Evolutionary conservation across 2,888 invertebrate genomes (phyloP), one percentile per base, ranked within the genome.

Genomic region (Nomada goodeniana): DNA sequence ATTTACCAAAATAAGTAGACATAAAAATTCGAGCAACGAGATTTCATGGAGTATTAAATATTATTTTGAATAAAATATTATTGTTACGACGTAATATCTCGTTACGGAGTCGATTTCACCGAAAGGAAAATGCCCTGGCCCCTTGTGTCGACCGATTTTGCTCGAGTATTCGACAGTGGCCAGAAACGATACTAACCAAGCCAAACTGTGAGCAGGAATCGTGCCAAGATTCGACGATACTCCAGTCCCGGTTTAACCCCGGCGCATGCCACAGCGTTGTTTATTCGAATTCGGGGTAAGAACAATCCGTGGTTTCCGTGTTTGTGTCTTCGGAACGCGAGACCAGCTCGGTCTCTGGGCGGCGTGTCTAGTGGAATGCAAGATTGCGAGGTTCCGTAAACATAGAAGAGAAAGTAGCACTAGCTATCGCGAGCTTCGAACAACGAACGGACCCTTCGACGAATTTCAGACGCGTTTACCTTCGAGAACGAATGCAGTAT

Each of bases 181-280:
- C 75, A 70, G 52, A 52, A 61, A 55, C 59, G 74, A 88, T 76
- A 52, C 59, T 69, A 65, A 74, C 68, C 75, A 70, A 80, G 77
- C 70, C 79, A 65, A 80, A 80, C 82, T 82, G 79, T 73, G 76
- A 73, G 74, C 78, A 89, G 89, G 83, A 91, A 87, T 90, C 88
- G 91, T 92, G 92, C 92, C 92, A 92, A 91, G 91, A 89, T 90
- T 91, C 88, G 84, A 87, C 88, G 86, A 89, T 89, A 82, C 83
- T 85, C 77, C 80, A 26, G 36, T 74, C 80, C 57, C 47, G 82
- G 76, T 77, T 79, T 83, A 5, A 71, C 80, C 82, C 73, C 76
- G 83, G 76, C 67, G 79, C 80, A 78, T 80, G 80, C 77, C 77
- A 70, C 59, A 72, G 75, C 81, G 82, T 87, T 88, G 90, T 91